Conservation (phyloP, 2,113 vertebrate species). For the Trochalopteron elliotii region DNA sequence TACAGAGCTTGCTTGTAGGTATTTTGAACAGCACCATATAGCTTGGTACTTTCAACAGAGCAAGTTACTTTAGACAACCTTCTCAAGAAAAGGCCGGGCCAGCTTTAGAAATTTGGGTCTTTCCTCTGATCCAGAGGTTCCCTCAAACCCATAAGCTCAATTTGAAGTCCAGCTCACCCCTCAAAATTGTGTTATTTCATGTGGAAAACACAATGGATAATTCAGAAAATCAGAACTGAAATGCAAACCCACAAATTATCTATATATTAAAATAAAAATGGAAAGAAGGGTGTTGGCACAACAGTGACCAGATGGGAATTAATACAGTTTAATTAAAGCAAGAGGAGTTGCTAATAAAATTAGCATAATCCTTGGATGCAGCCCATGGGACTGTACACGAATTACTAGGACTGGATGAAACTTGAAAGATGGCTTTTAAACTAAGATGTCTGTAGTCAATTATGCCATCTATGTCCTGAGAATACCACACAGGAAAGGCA, state of each 20-base stretch:
- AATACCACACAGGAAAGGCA: not conserved
- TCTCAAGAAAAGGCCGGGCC: not conserved
- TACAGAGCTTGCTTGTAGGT: constrained; percentile 55
- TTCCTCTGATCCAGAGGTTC: not conserved
- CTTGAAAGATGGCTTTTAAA: constrained; percentile 35
- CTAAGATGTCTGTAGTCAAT: constrained; percentile 40
- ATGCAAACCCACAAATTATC: not conserved
- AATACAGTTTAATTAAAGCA: constrained; percentile 52
- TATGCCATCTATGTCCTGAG: constrained; percentile 15
- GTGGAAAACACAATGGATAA: not conserved
- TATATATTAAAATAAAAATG: not conserved
- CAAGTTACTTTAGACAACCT: not conserved
- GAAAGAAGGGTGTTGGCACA: constrained; percentile 26
- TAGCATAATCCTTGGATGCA: constrained; percentile 47
- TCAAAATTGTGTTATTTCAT: not conserved
- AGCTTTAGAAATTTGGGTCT: not conserved
- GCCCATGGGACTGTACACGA: constrained; percentile 32
- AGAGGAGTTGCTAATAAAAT: constrained; percentile 59
- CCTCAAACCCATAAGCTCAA: not conserved
- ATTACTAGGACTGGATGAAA: constrained; percentile 51
- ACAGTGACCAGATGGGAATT: constrained; percentile 65
- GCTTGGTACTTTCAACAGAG: not conserved
- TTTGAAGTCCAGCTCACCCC: not conserved
- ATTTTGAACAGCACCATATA: not conserved
- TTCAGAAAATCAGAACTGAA: not conserved